These are phyloP conservation scores for Grapholita molesta DNA, from an alignment of 1,140 invertebrate genomes.

Conservation along the genomic window DNA sequence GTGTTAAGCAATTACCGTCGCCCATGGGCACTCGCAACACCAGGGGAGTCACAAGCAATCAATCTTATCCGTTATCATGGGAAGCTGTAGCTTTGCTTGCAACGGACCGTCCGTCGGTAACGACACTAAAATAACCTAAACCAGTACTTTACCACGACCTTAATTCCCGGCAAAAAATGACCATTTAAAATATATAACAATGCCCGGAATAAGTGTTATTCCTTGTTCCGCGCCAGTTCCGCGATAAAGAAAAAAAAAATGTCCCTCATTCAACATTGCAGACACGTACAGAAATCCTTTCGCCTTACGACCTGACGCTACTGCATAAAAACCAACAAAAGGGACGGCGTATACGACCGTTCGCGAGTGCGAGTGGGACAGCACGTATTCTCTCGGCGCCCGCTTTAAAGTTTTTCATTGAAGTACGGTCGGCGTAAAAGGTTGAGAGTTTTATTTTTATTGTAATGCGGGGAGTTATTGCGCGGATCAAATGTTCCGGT, in stretches of 20 bases:
- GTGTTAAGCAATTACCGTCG: no score
- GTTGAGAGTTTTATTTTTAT: slow-evolving; percentile 8
- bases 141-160: background rate
- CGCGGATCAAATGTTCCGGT: background rate
- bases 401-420: background rate
- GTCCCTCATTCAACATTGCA: background rate
- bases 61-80: no score
- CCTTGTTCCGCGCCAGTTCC: background rate
- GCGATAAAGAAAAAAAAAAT: background rate
- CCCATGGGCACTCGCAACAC: no score
- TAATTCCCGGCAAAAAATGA: background rate
- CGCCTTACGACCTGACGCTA: slow-evolving; percentile 8
- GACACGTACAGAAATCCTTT: slow-evolving; percentile 4
- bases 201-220: slow-evolving; percentile 12
- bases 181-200: background rate
- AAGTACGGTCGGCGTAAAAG: slow-evolving; percentile 16
- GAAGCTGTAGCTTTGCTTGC: no score
- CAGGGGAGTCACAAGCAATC: no score
- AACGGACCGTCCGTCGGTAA: no score
- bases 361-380: background rate
- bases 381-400: background rate
- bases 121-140: background rate
- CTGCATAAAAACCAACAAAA: background rate
- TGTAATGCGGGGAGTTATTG: slow-evolving; percentile 13
- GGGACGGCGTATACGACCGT: background rate